Evolutionary conservation across 2,797 vertebrate genomes (phyloP).

Genomic region (Sparidentex hasta): DNA sequence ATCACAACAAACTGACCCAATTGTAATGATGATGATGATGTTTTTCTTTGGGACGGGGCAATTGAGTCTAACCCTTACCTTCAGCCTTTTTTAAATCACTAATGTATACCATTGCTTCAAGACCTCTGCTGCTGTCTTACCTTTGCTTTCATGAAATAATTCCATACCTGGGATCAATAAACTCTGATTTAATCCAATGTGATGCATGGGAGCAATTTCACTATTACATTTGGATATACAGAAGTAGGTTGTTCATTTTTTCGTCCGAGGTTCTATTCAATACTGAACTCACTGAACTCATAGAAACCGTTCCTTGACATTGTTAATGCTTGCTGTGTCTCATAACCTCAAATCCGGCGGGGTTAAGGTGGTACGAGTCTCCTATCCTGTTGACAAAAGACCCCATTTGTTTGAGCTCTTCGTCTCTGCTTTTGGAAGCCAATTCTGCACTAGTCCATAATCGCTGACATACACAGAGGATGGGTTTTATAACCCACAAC

Average conservation of each 20-base stretch:
- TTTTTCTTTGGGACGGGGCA: neutral
- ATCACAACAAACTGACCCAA: neutral
- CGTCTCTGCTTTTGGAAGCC: conserved; percentile 48
- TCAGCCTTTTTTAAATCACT: neutral
- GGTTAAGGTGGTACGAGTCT: conserved; percentile 39
- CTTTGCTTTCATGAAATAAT: neutral
- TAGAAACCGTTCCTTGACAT: neutral
- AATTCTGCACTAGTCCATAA: conserved; percentile 33
- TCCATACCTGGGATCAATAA: conserved; percentile 11
- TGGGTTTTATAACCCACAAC: conserved; percentile 48
- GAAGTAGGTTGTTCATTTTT: neutral
- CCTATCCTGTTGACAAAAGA: conserved; percentile 40
- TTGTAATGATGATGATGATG: neutral
- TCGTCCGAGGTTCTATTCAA: neutral
- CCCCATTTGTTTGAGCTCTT: conserved; percentile 47
- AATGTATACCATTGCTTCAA: neutral
- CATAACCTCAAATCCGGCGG: conserved; percentile 43
- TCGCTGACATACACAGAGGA: conserved; percentile 52
- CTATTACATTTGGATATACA: neutral
- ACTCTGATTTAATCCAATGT: conserved; percentile 1
- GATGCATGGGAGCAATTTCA: neutral
- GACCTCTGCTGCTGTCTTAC: neutral
- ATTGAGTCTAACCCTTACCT: neutral
- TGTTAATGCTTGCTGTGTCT: conserved; percentile 34
- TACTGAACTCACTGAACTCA: conserved; percentile 8